Evolutionary conservation across 23 tunicate species (phyloP).

Genomic region (Clavelina lepadiformis): DNA sequence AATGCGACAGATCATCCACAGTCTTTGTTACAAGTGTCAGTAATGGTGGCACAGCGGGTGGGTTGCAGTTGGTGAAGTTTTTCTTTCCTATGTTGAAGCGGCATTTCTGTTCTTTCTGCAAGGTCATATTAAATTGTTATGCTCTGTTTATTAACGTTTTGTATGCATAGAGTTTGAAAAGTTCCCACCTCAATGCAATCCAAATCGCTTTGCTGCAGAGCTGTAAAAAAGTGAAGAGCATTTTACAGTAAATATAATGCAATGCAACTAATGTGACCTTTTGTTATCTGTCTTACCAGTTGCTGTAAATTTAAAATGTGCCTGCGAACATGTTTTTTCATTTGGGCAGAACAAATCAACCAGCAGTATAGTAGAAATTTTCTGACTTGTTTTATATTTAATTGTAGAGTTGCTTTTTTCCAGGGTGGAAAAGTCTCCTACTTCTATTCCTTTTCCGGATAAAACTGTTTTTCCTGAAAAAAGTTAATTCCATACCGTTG

Average conservation of each 20-base stretch:
- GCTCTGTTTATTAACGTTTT: too few species aligned
- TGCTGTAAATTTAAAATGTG: conserved; percentile 1
- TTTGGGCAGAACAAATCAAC: conserved; percentile 5
- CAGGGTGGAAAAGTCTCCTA: too few species aligned
- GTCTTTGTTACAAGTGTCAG: too few species aligned
- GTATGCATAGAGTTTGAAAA: background rate
- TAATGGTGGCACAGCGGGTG: background rate
- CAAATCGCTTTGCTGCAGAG: conserved; percentile 22
- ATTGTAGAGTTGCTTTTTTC: too few species aligned
- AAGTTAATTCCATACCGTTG: too few species aligned
- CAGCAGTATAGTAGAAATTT: background rate
- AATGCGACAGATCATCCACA: too few species aligned
- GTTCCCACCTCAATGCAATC: conserved; percentile 29
- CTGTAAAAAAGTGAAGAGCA: conserved; percentile 36
- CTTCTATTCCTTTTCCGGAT: too few species aligned
- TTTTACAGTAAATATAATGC: too few species aligned
- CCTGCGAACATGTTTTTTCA: conserved; percentile 2
- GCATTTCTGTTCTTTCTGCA: conserved; percentile 1
- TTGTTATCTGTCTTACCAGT: conserved; percentile 3
- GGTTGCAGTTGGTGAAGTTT: background rate
- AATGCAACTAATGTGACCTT: too few species aligned
- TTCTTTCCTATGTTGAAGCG: background rate
- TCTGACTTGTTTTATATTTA: too few species aligned
- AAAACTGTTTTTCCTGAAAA: too few species aligned
- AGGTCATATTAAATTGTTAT: background rate